phyloP scores from a whole-genome alignment of 2,888 invertebrate species.

The Calliopum simillimum region DNA sequence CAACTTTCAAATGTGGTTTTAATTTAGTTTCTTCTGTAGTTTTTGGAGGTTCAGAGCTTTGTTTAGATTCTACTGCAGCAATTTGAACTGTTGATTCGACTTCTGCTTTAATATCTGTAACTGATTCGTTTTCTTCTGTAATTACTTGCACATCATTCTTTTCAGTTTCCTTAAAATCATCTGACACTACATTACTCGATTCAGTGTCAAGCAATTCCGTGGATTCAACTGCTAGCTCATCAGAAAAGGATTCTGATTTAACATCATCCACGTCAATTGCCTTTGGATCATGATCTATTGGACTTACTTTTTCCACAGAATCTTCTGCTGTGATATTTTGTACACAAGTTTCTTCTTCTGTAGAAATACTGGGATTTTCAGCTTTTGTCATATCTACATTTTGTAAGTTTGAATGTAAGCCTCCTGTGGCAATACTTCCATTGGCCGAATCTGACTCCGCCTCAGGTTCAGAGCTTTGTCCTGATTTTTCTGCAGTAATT shows the following conservation, averaged over 20 bases:
- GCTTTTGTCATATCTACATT: too few species aligned
- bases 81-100: slow-evolving; percentile 39
- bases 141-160: neutral
- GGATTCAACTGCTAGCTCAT: slow-evolving; percentile 27
- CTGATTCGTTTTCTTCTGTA: neutral
- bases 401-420: too few species aligned
- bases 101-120: neutral
- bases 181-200: neutral
- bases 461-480: too few species aligned
- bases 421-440: too few species aligned
- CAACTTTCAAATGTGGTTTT: neutral
- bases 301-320: too few species aligned
- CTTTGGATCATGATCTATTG: neutral
- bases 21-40: too few species aligned
- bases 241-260: slow-evolving; percentile 24
- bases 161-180: slow-evolving; percentile 17
- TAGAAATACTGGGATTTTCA: too few species aligned
- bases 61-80: slow-evolving; percentile 33
- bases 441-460: too few species aligned
- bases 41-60: too few species aligned
- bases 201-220: slow-evolving; percentile 3
- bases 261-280: neutral
- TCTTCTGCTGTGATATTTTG: too few species aligned
- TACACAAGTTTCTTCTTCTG: too few species aligned
- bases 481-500: slow-evolving; percentile 38